Evolutionary conservation across 1,140 invertebrate genomes (phyloP).

Genomic region (Trypoxylus dichotomus): DNA sequence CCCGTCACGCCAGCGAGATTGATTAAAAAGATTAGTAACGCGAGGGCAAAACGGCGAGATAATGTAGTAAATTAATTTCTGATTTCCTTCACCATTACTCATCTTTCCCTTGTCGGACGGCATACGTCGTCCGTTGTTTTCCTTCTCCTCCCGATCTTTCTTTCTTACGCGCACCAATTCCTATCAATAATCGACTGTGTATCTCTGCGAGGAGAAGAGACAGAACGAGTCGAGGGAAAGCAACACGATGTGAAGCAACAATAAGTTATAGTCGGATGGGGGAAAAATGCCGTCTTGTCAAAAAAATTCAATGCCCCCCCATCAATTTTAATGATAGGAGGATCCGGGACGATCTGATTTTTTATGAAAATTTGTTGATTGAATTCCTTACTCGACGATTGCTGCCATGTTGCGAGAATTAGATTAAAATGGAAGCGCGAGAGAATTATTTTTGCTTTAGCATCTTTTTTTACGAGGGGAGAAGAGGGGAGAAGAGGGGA

Average conservation of each 20-base stretch:
- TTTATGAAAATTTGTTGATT: not conserved
- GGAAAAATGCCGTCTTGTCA: not conserved
- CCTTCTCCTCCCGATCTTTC: not conserved
- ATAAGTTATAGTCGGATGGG: not conserved
- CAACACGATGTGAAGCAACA: not conserved
- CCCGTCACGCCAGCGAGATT: constrained; percentile 8
- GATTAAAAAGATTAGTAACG: constrained; percentile 19
- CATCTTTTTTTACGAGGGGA: no score
- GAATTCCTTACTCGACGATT: not conserved
- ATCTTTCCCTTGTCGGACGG: not conserved
- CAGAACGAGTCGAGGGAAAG: not conserved
- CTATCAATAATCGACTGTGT: not conserved
- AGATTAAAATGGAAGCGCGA: not conserved
- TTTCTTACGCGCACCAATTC: not conserved
- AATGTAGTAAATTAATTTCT: constrained; percentile 21
- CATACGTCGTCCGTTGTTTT: not conserved
- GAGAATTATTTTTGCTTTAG: no score
- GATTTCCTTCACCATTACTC: constrained; percentile 14
- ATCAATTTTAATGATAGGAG: constrained; percentile 2
- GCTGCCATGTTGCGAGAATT: not conserved
- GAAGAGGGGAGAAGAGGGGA: no score
- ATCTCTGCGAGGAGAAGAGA: not conserved
- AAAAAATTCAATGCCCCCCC: not conserved
- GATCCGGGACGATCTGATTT: not conserved
- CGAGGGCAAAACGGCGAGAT: constrained; percentile 1